phyloP scores from a whole-genome alignment of 2,113 vertebrate genomes.

The Heteronetta atricapilla region DNA sequence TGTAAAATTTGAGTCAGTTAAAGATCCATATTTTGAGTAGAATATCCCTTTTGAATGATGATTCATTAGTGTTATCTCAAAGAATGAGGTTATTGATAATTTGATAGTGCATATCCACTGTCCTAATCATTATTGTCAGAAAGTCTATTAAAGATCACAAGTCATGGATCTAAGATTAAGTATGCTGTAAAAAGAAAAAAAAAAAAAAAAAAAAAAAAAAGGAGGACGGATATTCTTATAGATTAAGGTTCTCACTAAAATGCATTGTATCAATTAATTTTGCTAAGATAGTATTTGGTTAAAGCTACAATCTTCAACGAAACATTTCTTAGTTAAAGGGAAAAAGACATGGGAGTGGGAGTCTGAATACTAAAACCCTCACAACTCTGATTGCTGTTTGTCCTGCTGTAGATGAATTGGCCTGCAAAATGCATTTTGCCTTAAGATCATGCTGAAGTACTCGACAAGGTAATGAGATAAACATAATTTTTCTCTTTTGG shows the following conservation, averaged over 20 bases:
- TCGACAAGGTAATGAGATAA: background rate
- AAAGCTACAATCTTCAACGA: background rate
- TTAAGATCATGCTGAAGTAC: background rate
- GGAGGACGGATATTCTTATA: background rate
- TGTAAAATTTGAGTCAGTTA: background rate
- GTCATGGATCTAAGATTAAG: conserved; percentile 69
- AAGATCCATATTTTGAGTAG: conserved; percentile 1
- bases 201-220: conserved; percentile 9
- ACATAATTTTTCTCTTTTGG: background rate
- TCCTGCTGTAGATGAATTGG: background rate
- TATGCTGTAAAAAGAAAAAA: conserved; percentile 30
- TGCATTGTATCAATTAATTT: background rate
- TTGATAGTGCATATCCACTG: conserved; percentile 34
- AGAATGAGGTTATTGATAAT: conserved; percentile 64
- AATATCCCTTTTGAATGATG: conserved; percentile 20
- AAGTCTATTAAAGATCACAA: conserved; percentile 74
- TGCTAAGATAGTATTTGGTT: background rate
- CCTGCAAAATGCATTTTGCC: background rate
- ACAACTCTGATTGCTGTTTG: background rate
- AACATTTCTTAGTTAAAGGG: background rate
- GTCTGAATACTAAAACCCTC: background rate
- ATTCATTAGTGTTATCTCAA: conserved; percentile 55
- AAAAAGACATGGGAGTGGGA: background rate
- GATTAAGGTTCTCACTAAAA: background rate
- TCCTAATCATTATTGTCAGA: conserved; percentile 76